Evolutionary conservation across 2,888 invertebrate genomes (phyloP).

Genomic region (Acronicta aceris): DNA sequence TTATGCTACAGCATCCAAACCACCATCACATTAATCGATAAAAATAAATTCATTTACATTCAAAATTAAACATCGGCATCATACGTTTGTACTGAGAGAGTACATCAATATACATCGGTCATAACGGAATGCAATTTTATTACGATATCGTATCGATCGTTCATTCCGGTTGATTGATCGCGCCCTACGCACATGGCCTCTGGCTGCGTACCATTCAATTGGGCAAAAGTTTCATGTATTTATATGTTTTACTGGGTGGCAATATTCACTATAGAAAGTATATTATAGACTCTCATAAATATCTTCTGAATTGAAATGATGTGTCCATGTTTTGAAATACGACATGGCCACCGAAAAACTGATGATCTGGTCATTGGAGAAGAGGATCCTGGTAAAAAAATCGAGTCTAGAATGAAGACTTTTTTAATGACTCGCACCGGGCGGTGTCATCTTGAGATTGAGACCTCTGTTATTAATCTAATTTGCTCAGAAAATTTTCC

Average conservation of each 20-base stretch:
- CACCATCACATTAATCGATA: constrained; percentile 36
- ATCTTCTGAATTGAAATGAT: too few relatives aligned
- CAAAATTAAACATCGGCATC: constrained; percentile 34
- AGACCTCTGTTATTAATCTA: too few relatives aligned
- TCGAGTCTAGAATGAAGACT: too few relatives aligned
- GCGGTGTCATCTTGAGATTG: too few relatives aligned
- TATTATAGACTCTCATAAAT: too few relatives aligned
- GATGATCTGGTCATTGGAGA: too few relatives aligned
- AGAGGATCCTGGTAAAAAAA: too few relatives aligned
- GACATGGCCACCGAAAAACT: too few relatives aligned
- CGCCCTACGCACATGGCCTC: constrained; percentile 44
- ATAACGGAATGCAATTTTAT: constrained; percentile 55
- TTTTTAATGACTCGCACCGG: too few relatives aligned
- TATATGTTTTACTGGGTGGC: constrained; percentile 1
- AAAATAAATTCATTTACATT: constrained; percentile 43
- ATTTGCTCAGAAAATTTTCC: too few relatives aligned
- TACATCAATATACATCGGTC: constrained; percentile 42
- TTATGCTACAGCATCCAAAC: constrained; percentile 22
- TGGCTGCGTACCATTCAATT: constrained; percentile 47
- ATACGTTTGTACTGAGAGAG: constrained; percentile 9
- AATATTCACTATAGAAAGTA: neutral
- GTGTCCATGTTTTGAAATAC: too few relatives aligned
- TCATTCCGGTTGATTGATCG: constrained; percentile 57
- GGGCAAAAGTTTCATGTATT: constrained; percentile 36
- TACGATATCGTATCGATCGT: constrained; percentile 50